Evolutionary conservation across 2,797 vertebrate species (phyloP).

Genomic region (Ispidina lecontei): DNA sequence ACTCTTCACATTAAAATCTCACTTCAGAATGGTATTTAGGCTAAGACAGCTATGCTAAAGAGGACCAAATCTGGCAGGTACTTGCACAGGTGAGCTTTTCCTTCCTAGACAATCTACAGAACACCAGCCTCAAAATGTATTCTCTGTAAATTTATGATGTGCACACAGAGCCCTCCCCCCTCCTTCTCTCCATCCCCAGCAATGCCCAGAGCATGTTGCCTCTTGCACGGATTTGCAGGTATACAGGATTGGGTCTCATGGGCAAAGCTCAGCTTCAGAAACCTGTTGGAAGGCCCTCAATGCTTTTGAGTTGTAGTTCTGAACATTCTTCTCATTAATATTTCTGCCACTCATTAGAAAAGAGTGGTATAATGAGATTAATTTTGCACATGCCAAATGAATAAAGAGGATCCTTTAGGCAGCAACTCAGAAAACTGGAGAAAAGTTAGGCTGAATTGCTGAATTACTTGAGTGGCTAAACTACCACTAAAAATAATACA

Average conservation of each 20-base stretch:
- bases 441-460: not conserved
- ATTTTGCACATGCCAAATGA: not conserved
- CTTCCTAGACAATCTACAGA: not conserved
- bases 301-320: accelerated
- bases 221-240: not conserved
- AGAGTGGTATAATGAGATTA: not conserved
- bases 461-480: not conserved
- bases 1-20: not conserved
- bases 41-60: not conserved
- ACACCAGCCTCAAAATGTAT: not conserved
- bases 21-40: not conserved
- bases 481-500: not conserved
- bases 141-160: too few species aligned
- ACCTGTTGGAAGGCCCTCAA: not conserved
- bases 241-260: accelerated
- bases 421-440: not conserved
- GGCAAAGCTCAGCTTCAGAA: not conserved
- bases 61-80: not conserved
- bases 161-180: too few species aligned
- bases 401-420: not conserved
- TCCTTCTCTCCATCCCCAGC: not conserved
- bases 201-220: not conserved
- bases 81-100: not conserved
- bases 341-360: not conserved
- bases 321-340: not conserved